Conservation (phyloP, 1,140 invertebrate genomes). For the Bactericera cockerelli region DNA sequence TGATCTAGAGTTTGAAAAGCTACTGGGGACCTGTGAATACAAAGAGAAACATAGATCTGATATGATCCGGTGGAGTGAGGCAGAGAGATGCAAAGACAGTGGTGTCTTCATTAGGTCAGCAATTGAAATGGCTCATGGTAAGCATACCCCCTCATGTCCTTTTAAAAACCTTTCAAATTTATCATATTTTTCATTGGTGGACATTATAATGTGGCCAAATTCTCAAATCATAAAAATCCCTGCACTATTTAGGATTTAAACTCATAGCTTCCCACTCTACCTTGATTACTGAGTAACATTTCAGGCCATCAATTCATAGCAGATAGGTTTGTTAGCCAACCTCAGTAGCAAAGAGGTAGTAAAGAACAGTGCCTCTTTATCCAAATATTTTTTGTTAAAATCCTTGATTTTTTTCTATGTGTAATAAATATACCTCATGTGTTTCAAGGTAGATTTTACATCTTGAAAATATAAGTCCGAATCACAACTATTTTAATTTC, state of each 20-base stretch:
- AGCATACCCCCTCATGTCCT: no score
- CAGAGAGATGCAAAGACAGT: constrained; percentile 55
- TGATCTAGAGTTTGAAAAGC: constrained; percentile 51
- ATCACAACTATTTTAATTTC: not conserved
- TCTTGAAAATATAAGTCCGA: not conserved
- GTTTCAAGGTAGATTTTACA: not conserved
- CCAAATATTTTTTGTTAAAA: no score
- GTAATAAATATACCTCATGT: not conserved
- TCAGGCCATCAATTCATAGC: no score
- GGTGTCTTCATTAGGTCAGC: constrained; percentile 76
- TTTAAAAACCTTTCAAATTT: not conserved
- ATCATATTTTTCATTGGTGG: no score
- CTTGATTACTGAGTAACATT: no score
- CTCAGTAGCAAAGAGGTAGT: no score
- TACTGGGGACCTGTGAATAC: constrained; percentile 64
- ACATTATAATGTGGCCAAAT: no score
- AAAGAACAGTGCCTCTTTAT: no score
- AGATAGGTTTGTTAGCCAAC: no score
- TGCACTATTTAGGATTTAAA: no score
- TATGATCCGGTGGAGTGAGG: constrained; percentile 89
- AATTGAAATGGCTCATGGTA: constrained; percentile 36
- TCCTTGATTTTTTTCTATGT: not conserved
- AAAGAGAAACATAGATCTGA: constrained; percentile 74
- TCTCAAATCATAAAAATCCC: no score
- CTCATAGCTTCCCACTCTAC: no score